A percentile compares a stretch with the other conserved stretches of the same genome.
phyloP scores from a whole-genome alignment of 2,113 vertebrate species.

The Corydoras sp. region DNA sequence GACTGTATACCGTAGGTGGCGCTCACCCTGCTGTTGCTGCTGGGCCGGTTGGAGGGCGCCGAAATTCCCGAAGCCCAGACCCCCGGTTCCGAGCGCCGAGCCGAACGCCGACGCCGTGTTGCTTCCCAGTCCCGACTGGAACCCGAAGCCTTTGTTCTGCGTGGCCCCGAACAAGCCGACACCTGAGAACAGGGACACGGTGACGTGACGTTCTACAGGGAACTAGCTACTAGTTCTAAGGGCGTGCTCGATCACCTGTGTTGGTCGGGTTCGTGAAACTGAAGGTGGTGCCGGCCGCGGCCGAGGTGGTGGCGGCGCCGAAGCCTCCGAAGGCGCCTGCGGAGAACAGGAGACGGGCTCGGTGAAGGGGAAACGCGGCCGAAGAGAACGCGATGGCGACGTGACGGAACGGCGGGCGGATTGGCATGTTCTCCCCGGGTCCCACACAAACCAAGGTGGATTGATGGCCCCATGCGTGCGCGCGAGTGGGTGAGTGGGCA shows the following conservation, averaged over 20 bases:
- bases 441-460: too few species aligned
- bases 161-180: conserved; percentile 80
- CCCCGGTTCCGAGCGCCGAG: conserved; percentile 71
- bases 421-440: too few species aligned
- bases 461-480: too few species aligned
- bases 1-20: not conserved
- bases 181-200: not conserved
- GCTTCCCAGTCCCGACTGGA: conserved; percentile 80
- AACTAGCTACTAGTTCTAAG: too few species aligned
- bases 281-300: conserved; percentile 72
- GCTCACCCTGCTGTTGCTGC: conserved; percentile 51
- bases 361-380: not conserved
- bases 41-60: conserved; percentile 73
- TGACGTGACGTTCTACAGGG: too few species aligned
- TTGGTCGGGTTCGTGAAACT: conserved; percentile 83
- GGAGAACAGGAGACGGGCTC: not conserved
- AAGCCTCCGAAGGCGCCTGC: conserved; percentile 88
- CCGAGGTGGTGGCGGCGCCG: conserved; percentile 76
- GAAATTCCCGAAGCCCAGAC: conserved; percentile 83
- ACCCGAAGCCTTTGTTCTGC: conserved; percentile 95
- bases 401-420: not conserved
- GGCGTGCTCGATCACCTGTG: conserved; percentile 54
- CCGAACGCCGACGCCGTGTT: conserved; percentile 72
- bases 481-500: too few species aligned
- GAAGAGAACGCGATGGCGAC: not conserved